Conservation (phyloP, 1,140 invertebrate genomes). For the Sitobion miscanthi region DNA sequence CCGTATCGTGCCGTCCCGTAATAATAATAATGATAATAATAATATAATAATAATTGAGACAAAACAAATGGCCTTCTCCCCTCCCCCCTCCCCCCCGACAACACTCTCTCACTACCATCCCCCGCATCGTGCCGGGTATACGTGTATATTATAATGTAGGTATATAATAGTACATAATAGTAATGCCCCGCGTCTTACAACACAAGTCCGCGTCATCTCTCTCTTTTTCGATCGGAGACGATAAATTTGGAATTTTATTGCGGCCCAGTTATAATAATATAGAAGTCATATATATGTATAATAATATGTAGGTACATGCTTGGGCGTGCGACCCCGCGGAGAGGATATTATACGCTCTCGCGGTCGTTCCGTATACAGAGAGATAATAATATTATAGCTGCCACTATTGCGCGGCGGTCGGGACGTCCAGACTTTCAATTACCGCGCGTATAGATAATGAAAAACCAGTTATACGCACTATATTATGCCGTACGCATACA, state of each 20-base stretch:
- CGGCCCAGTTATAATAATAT: background rate
- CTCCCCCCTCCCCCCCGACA: too few relatives aligned
- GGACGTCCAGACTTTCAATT: conserved; percentile 33
- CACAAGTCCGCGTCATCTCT: background rate
- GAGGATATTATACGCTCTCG: background rate
- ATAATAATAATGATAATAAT: too few relatives aligned
- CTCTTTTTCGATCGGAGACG: conserved; percentile 7
- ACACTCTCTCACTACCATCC: background rate
- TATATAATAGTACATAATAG: background rate
- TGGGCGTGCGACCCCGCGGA: background rate
- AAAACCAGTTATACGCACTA: background rate
- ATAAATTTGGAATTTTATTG: conserved; percentile 42
- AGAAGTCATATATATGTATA: background rate
- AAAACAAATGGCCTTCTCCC: background rate
- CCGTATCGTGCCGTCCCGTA: background rate
- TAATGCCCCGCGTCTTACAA: background rate
- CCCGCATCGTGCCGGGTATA: background rate
- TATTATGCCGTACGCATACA: background rate
- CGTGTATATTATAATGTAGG: background rate
- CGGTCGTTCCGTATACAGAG: background rate
- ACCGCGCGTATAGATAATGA: conserved; percentile 24
- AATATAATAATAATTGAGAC: conserved; percentile 26
- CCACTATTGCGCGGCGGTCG: background rate
- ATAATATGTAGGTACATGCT: too few relatives aligned
- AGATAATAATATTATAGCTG: background rate